phyloP scores from a whole-genome alignment of 2,113 vertebrate species.

The Scortum barcoo region DNA sequence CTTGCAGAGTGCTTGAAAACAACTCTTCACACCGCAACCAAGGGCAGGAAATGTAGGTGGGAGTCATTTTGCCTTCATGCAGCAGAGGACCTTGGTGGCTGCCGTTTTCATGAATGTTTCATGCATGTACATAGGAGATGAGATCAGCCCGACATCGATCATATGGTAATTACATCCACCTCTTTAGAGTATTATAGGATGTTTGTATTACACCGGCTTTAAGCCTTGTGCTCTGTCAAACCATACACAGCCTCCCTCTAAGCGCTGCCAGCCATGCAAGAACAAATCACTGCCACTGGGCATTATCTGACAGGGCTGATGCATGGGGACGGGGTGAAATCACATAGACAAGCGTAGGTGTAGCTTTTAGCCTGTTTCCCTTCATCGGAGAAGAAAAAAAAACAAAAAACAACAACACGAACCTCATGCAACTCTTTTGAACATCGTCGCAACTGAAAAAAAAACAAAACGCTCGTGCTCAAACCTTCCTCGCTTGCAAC shows the following conservation, averaged over 20 bases:
- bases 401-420: conserved; percentile 20
- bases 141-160: conserved; percentile 56
- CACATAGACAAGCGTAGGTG: conserved; percentile 68
- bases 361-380: conserved; percentile 65
- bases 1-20: conserved; percentile 19
- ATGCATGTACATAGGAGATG: conserved; percentile 40
- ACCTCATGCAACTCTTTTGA: conserved; percentile 51
- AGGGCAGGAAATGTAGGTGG: not conserved
- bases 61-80: conserved; percentile 29
- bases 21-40: conserved; percentile 24
- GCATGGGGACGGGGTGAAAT: conserved; percentile 61
- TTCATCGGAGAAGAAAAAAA: conserved; percentile 8
- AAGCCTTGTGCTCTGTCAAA: conserved; percentile 62
- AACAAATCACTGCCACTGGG: conserved; percentile 71
- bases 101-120: conserved; percentile 47
- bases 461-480: conserved; percentile 28
- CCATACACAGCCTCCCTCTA: conserved; percentile 43
- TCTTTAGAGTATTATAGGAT: conserved; percentile 46
- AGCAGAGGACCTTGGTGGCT: conserved; percentile 13
- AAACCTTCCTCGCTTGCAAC: conserved; percentile 38
- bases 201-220: conserved; percentile 45
- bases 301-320: conserved; percentile 66
- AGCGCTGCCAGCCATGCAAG: conserved; percentile 63
- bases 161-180: conserved; percentile 63
- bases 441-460: conserved; percentile 34